Evolutionary conservation across 1,140 invertebrate species (phyloP).

Genomic region (Pseudobourletiella spinata): DNA sequence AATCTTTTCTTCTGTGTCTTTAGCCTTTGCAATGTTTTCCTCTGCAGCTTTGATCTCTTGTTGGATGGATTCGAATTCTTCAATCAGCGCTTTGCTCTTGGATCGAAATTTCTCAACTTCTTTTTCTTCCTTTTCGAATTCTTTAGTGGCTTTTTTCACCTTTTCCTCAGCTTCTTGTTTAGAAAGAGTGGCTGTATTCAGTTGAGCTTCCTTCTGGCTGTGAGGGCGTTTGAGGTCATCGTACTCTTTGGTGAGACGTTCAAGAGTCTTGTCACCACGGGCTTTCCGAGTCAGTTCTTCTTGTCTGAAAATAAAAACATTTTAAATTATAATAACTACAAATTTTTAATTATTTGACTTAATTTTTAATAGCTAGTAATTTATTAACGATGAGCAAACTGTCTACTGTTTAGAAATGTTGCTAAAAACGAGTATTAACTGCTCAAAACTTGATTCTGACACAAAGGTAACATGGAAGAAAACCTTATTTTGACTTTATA

Average conservation of each 20-base stretch:
- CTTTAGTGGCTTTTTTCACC: constrained; percentile 58
- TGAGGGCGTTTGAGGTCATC: constrained; percentile 2
- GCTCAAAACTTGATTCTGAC: not conserved
- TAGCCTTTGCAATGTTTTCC: constrained; percentile 41
- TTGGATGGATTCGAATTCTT: constrained; percentile 59
- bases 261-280: constrained; percentile 59
- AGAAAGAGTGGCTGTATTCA: constrained; percentile 59
- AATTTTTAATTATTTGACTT: too few relatives aligned
- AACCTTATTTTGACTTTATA: not conserved
- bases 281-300: not conserved
- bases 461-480: not conserved
- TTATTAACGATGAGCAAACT: too few relatives aligned
- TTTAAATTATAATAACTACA: too few relatives aligned
- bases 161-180: constrained; percentile 58
- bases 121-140: constrained; percentile 53
- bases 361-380: too few relatives aligned
- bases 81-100: constrained; percentile 37
- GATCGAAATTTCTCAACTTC: constrained; percentile 50
- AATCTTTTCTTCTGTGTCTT: constrained; percentile 16
- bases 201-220: constrained; percentile 46
- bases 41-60: constrained; percentile 56
- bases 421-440: too few relatives aligned
- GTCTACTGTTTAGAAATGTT: too few relatives aligned
- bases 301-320: not conserved
- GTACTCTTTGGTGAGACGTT: constrained; percentile 62